These are phyloP conservation scores for Oryzias celebensis DNA, from an alignment of 2,113 vertebrate genomes.

Conservation along the genomic window DNA sequence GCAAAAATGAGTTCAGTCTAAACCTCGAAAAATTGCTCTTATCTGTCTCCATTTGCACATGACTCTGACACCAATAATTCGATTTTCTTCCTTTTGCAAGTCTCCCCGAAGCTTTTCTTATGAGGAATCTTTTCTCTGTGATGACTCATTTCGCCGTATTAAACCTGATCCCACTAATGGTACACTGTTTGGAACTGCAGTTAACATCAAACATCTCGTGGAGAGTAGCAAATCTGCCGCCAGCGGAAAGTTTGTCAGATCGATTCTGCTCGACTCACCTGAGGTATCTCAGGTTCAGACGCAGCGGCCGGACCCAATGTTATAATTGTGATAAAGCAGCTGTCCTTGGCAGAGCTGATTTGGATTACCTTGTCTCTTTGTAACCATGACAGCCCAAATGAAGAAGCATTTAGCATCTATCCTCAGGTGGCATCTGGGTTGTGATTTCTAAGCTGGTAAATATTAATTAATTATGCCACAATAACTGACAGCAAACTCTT, in stretches of 20 bases:
- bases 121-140: slow-evolving; percentile 51
- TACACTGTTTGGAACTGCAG: slow-evolving; percentile 38
- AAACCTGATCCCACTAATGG: slow-evolving; percentile 44
- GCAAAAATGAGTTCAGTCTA: slow-evolving; percentile 47
- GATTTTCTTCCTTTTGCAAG: slow-evolving; percentile 35
- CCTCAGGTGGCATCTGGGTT: slow-evolving; percentile 39
- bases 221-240: not conserved
- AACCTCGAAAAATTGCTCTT: slow-evolving; percentile 61
- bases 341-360: slow-evolving; percentile 65
- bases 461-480: slow-evolving; percentile 64
- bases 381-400: slow-evolving; percentile 68
- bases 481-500: slow-evolving; percentile 36
- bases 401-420: slow-evolving; percentile 64
- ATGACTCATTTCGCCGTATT: slow-evolving; percentile 42
- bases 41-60: slow-evolving; percentile 69
- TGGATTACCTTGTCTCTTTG: slow-evolving; percentile 69
- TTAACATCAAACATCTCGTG: slow-evolving; percentile 45
- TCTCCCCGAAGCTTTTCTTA: slow-evolving; percentile 44
- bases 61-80: slow-evolving; percentile 55
- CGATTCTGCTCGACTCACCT: slow-evolving; percentile 51
- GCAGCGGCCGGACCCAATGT: slow-evolving; percentile 52
- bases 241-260: slow-evolving; percentile 33
- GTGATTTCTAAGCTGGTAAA: slow-evolving; percentile 52
- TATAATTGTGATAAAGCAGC: slow-evolving; percentile 77
- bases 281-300: slow-evolving; percentile 47